These are phyloP conservation scores for Schizothorax lantsangensis DNA, from an alignment of 2,797 vertebrate species.

Conservation along the genomic window DNA sequence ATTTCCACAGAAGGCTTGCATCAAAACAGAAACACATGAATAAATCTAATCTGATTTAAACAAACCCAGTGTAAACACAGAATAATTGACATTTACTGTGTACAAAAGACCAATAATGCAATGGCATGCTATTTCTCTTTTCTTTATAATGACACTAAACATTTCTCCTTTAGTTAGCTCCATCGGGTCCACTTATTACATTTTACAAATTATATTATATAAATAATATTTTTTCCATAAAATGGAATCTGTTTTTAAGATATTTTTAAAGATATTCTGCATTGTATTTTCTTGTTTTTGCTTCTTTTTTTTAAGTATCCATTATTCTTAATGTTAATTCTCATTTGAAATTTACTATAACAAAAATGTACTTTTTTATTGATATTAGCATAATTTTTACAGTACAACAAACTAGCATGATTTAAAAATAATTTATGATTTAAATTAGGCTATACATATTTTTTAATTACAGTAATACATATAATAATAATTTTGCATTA, in stretches of 20 bases:
- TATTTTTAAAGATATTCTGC: no score
- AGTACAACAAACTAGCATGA: not conserved
- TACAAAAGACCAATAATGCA: not conserved
- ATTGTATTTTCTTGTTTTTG: no score
- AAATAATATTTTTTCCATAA: not conserved
- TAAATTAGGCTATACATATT: not conserved
- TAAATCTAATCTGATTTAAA: conserved; percentile 23
- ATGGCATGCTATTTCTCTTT: not conserved
- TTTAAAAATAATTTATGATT: not conserved
- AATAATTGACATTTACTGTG: conserved; percentile 26
- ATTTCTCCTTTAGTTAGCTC: not conserved
- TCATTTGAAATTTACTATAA: not conserved
- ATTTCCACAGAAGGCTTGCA: not conserved
- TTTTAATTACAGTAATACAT: not conserved
- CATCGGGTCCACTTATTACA: not conserved
- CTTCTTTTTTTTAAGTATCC: not conserved
- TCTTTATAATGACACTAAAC: not conserved
- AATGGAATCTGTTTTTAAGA: not conserved
- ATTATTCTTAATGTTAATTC: not conserved
- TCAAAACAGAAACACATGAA: conserved; percentile 19
- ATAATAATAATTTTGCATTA: not conserved
- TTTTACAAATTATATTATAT: not conserved
- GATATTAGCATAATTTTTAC: not conserved
- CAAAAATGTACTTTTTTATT: not conserved
- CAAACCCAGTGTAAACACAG: conserved; percentile 35